Conservation (phyloP, 2,797 vertebrate species). For the Cirrhinus molitorella region DNA sequence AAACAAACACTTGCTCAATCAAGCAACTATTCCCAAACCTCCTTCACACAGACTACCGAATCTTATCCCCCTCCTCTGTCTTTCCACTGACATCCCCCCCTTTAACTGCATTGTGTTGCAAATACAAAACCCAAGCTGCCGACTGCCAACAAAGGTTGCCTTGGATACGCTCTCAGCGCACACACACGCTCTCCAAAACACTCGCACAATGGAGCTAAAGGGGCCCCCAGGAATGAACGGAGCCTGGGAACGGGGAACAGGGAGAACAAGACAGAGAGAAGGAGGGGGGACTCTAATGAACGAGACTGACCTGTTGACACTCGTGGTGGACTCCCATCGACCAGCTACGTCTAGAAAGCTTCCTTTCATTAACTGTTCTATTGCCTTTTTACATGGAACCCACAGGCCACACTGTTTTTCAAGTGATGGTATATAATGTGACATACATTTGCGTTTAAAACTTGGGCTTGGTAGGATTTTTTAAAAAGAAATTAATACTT, state of each 20-base stretch:
- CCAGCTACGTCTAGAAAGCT: slow-evolving; percentile 38
- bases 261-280: slow-evolving; percentile 39
- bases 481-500: background rate
- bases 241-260: slow-evolving; percentile 64
- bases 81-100: slow-evolving; percentile 10
- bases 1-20: slow-evolving; percentile 51
- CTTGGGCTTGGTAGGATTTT: background rate
- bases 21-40: slow-evolving; percentile 53
- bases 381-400: background rate
- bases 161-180: slow-evolving; percentile 60
- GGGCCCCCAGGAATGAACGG: slow-evolving; percentile 64
- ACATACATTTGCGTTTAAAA: background rate
- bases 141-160: slow-evolving; percentile 68
- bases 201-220: slow-evolving; percentile 56
- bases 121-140: slow-evolving; percentile 65
- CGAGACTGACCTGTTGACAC: slow-evolving; percentile 58
- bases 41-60: slow-evolving; percentile 38
- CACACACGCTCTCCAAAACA: slow-evolving; percentile 52
- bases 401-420: background rate
- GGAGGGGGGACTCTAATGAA: slow-evolving; percentile 50
- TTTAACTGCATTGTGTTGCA: slow-evolving; percentile 65
- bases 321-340: slow-evolving; percentile 52
- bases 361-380: slow-evolving; percentile 47
- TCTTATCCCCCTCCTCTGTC: background rate
- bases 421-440: background rate